phyloP scores from a whole-genome alignment of 1,140 invertebrate genomes.

The Nebria ingens region DNA sequence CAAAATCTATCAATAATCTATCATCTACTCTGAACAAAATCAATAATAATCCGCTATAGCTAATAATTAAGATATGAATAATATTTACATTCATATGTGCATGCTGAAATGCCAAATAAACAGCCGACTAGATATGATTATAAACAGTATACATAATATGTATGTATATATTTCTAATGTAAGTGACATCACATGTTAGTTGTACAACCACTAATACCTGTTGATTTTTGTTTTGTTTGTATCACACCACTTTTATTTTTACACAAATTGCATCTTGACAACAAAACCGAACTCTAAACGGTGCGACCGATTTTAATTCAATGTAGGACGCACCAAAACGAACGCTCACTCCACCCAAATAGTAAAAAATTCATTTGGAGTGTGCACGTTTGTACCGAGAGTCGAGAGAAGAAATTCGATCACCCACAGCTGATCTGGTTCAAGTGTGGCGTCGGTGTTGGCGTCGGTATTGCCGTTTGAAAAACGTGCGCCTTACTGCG shows the following conservation, averaged over 20 bases:
- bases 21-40: background rate
- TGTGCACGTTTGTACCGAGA: background rate
- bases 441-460: background rate
- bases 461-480: background rate
- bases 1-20: background rate
- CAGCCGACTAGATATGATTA: background rate
- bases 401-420: background rate
- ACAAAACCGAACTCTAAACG: background rate
- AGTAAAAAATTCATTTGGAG: background rate
- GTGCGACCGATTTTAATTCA: background rate
- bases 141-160: too few relatives aligned
- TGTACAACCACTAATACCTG: conserved; percentile 2
- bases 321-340: background rate
- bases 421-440: background rate
- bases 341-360: background rate
- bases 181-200: background rate
- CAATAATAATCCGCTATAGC: background rate
- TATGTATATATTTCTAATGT: too few relatives aligned
- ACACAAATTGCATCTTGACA: background rate
- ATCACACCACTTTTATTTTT: background rate
- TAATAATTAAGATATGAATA: background rate
- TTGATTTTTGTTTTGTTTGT: conserved; percentile 6
- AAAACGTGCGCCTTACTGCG: too few relatives aligned
- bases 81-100: conserved; percentile 3
- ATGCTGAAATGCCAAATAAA: conserved; percentile 6